A percentile compares a stretch with the other conserved stretches of the same genome.
Evolutionary conservation across 1,140 invertebrate species (phyloP).

Genomic region (Drosophila rhopaloa): DNA sequence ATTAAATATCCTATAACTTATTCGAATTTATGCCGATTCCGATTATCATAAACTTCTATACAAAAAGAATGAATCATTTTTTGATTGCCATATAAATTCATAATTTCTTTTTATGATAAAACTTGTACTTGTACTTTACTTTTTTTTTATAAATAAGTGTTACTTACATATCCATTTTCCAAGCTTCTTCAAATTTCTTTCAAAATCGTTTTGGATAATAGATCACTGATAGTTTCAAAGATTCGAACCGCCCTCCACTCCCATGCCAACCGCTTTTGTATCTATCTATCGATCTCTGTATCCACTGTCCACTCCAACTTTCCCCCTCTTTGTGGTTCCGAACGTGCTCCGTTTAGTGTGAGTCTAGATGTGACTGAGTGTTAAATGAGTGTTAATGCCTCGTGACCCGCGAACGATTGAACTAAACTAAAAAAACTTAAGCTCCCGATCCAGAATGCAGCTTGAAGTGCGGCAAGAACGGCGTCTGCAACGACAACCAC

Average conservation of each 20-base stretch:
- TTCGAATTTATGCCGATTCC: not conserved
- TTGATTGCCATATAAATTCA: not conserved
- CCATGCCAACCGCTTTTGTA: conserved; percentile 15
- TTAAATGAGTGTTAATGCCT: conserved; percentile 24
- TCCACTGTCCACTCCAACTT: conserved; percentile 11
- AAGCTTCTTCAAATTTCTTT: not conserved
- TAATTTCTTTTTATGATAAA: not conserved
- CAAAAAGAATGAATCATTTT: not conserved
- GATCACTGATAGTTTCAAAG: not conserved
- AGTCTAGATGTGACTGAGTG: conserved; percentile 18
- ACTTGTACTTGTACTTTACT: no score
- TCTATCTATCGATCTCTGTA: conserved; percentile 11
- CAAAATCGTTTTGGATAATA: not conserved
- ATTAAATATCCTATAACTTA: not conserved
- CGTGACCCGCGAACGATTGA: conserved; percentile 54
- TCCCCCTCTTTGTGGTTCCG: not conserved
- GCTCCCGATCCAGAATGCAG: conserved; percentile 95
- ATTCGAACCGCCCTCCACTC: not conserved
- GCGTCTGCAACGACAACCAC: conserved; percentile 92
- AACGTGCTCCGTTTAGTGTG: conserved; percentile 15
- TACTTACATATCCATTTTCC: not conserved
- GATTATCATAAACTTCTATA: not conserved
- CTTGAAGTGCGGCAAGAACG: conserved; percentile 93
- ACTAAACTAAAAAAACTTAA: conserved; percentile 85
- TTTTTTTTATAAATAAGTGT: no score